Percentiles rank a stretch among this genome's conserved stretches.
Conservation (phyloP, 2,113 vertebrate genomes). For the Crotalus tigris region DNA sequence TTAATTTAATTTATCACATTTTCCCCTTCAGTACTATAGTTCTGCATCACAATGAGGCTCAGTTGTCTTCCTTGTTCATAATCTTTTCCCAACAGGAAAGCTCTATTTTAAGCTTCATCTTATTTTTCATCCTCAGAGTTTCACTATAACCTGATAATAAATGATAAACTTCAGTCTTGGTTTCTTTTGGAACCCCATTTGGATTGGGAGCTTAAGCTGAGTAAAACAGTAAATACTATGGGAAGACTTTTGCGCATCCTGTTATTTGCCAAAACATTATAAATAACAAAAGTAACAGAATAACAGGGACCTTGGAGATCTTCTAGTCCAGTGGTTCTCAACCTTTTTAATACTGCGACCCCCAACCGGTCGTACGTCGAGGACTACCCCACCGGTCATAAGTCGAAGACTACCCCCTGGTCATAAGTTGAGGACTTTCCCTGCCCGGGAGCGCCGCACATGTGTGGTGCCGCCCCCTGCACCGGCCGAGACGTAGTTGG, state of each 20-base stretch:
- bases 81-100: conserved; percentile 42
- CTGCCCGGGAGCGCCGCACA: too few species aligned
- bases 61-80: conserved; percentile 68
- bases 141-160: conserved; percentile 32
- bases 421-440: too few species aligned
- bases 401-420: too few species aligned
- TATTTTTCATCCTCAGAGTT: conserved; percentile 48
- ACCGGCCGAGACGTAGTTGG: too few species aligned
- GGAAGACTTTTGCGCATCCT: background rate
- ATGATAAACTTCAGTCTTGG: conserved; percentile 29
- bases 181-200: background rate
- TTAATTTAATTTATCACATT: conserved; percentile 67
- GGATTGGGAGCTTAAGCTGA: background rate
- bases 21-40: conserved; percentile 46
- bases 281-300: background rate
- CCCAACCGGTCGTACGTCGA: too few species aligned
- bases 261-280: background rate
- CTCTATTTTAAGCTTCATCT: conserved; percentile 26
- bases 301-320: background rate
- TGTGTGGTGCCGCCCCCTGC: too few species aligned
- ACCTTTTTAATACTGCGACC: too few species aligned
- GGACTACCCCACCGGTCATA: too few species aligned
- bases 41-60: conserved; percentile 60
- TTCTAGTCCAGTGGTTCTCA: background rate
- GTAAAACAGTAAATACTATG: background rate